Base-by-base conservation (phyloP, 2,113 vertebrate genomes). In the Gallinago media region DNA sequence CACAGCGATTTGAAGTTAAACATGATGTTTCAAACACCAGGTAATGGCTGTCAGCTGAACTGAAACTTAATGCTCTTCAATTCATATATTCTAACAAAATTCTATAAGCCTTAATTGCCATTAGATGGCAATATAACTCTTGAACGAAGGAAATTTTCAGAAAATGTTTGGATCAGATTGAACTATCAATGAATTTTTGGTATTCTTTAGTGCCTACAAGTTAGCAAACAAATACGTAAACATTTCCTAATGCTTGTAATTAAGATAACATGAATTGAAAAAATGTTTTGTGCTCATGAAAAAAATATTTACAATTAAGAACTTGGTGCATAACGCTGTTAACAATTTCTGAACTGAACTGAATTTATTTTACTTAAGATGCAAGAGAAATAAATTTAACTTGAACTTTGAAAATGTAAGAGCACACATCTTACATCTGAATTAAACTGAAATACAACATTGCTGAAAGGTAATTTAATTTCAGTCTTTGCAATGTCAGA, bases 111-210 rank as follows among this genome's bases (percentile, higher is more conserved):
- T 89, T 76, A 80, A 55, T 94, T 95, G 73, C 91, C 93, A 94
- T 94, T 95, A 96, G 94, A 94, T 96, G 94, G 85, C 92, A 97
- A 89, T 88, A 26, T 92, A 97, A 72, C 38, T 68, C 81, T 36
- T 85, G 65, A 44, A 65, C 75, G 46, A 59, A 67, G 56, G 44
- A 87, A 77, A 70, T 83, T 55, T 0, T 79, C n/a, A 70, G 46
- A 79, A 54, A 70, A 66, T 42, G 12, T 40, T 81, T 6, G 9
- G 25, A 65, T 88, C 25, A 42, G 18, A 38, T 62, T 76, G 46
- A 93, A 46, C 1, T 2, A 31, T 83, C 44, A 73, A 7, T 8
- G 10, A 38, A 1, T 58, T 85, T 86, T 81, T 79, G 4, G 7
- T 91, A 8, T 71, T 78, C 56, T 50, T 58, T 66, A 32, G 14